Percentiles rank a stretch among this genome's conserved stretches.
These are phyloP conservation scores for Clunio marinus DNA, from an alignment of 2,888 invertebrate genomes.

Conservation along the genomic window DNA sequence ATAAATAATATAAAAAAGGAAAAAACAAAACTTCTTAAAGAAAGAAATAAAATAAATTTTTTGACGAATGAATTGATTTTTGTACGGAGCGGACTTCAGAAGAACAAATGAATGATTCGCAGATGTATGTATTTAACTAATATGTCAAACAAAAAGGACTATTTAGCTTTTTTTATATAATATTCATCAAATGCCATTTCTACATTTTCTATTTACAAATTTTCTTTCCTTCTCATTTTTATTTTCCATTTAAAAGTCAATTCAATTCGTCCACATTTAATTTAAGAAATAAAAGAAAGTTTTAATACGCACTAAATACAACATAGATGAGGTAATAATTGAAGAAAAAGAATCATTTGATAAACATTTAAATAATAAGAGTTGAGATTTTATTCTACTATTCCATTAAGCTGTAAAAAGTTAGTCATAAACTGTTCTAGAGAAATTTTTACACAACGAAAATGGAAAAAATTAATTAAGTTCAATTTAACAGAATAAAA, in stretches of 20 bases:
- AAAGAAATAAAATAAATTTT: too few species aligned
- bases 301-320: conserved; percentile 8
- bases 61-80: conserved; percentile 40
- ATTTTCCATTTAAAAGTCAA: conserved; percentile 28
- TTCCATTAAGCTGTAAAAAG: conserved; percentile 14
- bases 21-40: neutral
- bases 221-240: too few species aligned
- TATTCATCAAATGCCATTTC: too few species aligned
- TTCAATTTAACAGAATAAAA: too few species aligned
- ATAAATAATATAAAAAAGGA: conserved; percentile 1
- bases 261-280: conserved; percentile 36
- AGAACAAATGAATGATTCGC: too few species aligned
- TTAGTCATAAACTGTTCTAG: conserved; percentile 5
- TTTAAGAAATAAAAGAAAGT: too few species aligned
- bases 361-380: conserved; percentile 10
- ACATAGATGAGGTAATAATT: conserved; percentile 3
- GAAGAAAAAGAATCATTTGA: conserved; percentile 4
- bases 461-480: conserved; percentile 30
- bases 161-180: too few species aligned
- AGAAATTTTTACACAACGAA: conserved; percentile 39
- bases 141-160: too few species aligned
- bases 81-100: too few species aligned
- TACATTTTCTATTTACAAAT: neutral
- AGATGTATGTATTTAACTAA: too few species aligned
- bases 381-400: conserved; percentile 19